Conservation (phyloP, 2,113 vertebrate genomes). For the Hippocampus abdominalis region DNA sequence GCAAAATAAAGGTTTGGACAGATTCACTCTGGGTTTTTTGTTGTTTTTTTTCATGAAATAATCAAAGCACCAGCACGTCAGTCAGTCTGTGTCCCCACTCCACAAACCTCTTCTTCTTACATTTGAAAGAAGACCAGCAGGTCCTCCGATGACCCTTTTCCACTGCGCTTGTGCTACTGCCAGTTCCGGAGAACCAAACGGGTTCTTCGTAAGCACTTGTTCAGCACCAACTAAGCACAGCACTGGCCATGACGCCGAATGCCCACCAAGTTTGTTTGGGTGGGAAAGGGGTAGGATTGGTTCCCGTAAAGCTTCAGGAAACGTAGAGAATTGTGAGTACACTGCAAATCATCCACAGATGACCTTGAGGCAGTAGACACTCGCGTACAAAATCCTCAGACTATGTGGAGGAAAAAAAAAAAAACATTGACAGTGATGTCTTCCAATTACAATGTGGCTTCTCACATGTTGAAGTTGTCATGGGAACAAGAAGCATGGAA, state of each 20-base stretch:
- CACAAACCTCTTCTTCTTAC: too few species aligned
- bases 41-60: background rate
- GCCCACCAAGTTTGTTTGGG: too few species aligned
- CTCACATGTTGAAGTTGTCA: slow-evolving; percentile 18
- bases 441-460: background rate
- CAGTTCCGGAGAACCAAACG: too few species aligned
- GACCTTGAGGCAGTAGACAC: slow-evolving; percentile 31
- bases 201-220: too few species aligned
- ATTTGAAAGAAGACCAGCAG: slow-evolving; percentile 43
- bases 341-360: slow-evolving; percentile 22
- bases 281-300: slow-evolving; percentile 23
- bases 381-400: slow-evolving; percentile 33
- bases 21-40: background rate
- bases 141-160: background rate
- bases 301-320: slow-evolving; percentile 52
- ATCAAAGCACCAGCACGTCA: too few species aligned
- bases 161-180: too few species aligned
- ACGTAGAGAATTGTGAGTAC: slow-evolving; percentile 43
- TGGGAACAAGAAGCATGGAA: slow-evolving; percentile 28
- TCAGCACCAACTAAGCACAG: too few species aligned
- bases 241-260: too few species aligned
- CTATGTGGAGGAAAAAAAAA: slow-evolving; percentile 10
- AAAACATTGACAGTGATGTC: background rate
- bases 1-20: slow-evolving; percentile 16
- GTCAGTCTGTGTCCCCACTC: too few species aligned